A percentile compares a stretch with the other conserved stretches of the same genome.
Evolutionary conservation across 2,113 vertebrate species (phyloP).

Genomic region (Petroica traversi): DNA sequence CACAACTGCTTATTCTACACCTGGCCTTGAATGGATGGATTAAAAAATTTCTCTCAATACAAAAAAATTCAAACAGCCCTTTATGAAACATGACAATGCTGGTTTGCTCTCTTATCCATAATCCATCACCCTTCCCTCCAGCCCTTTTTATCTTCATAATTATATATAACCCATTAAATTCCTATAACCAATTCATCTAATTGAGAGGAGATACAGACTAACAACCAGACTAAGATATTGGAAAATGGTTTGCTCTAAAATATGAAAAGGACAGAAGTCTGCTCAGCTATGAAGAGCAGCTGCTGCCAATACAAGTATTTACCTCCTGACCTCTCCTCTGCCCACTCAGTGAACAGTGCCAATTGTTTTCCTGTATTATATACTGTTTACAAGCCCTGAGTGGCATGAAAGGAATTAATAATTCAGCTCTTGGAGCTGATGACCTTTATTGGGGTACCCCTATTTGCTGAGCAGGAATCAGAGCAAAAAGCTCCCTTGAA

Average conservation of each 20-base stretch:
- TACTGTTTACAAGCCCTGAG: constrained; percentile 82
- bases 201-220: background rate
- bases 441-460: constrained; percentile 78
- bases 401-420: constrained; percentile 81
- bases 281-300: constrained; percentile 71
- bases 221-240: background rate
- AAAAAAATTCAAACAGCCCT: background rate
- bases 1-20: background rate
- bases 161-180: background rate
- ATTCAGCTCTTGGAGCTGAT: constrained; percentile 73
- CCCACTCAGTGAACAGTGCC: constrained; percentile 79
- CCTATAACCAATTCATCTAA: background rate
- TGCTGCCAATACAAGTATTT: constrained; percentile 81
- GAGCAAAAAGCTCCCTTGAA: constrained; percentile 69
- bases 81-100: background rate
- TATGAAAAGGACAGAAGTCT: constrained; percentile 53
- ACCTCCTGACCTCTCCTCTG: constrained; percentile 84
- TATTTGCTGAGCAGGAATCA: constrained; percentile 70
- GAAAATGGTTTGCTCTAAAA: background rate
- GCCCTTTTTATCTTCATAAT: background rate
- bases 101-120: background rate
- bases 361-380: constrained; percentile 83
- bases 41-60: background rate
- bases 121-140: background rate
- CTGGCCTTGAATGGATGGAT: background rate